These are phyloP conservation scores for Lucilia sericata DNA, from an alignment of 1,140 invertebrate genomes.

Conservation along the genomic window DNA sequence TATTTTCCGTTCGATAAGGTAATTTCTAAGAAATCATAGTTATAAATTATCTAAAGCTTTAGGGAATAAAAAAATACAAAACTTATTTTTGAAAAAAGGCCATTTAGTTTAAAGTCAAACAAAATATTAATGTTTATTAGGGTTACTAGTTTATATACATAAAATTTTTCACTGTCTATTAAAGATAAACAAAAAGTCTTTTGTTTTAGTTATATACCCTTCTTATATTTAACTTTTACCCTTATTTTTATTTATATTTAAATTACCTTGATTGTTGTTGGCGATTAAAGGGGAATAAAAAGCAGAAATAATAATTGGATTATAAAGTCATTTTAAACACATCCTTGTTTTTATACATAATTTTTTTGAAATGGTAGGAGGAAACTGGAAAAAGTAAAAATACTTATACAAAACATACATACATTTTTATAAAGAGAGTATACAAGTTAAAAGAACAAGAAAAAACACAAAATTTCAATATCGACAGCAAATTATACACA, in stretches of 20 bases:
- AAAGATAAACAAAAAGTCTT: neutral
- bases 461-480: too few species aligned
- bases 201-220: neutral
- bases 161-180: neutral
- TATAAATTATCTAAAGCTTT: neutral
- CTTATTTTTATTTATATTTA: neutral
- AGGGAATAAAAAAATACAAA: neutral
- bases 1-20: too few species aligned
- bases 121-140: neutral
- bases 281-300: slow-evolving; percentile 17
- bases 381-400: too few species aligned
- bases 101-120: neutral
- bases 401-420: too few species aligned
- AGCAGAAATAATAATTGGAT: slow-evolving; percentile 37
- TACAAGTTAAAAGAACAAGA: too few species aligned
- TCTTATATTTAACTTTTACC: neutral
- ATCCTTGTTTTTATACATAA: slow-evolving; percentile 28
- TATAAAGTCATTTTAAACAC: slow-evolving; percentile 42
- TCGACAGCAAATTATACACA: too few species aligned
- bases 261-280: slow-evolving; percentile 33
- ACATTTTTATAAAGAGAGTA: too few species aligned
- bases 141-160: neutral
- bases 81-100: neutral
- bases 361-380: neutral
- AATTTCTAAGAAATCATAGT: neutral